Conservation (phyloP, 2,113 vertebrate species). For the Alces alces region DNA sequence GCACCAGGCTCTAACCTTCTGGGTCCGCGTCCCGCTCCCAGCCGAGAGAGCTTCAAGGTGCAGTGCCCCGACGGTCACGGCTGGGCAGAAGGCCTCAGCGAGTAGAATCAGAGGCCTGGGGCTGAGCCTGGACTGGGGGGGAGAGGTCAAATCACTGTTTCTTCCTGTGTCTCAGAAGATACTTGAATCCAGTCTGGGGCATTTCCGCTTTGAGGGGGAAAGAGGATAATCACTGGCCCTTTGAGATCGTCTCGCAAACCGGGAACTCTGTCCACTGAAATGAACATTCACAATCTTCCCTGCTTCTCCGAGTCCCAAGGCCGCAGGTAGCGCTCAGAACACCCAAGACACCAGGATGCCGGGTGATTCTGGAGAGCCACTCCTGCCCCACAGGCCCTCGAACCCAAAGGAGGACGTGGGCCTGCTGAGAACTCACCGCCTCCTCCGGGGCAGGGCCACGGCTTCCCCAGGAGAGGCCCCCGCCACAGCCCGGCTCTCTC, state of each 20-base stretch:
- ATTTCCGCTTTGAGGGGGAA: not conserved
- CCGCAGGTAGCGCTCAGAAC: accelerated
- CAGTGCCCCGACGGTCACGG: accelerated
- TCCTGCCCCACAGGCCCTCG: not conserved
- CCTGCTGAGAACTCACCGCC: not conserved
- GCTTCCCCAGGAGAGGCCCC: not conserved
- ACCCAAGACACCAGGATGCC: not conserved
- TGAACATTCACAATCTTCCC: not conserved
- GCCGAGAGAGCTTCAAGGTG: accelerated
- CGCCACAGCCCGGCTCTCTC: not conserved
- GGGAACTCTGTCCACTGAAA: not conserved
- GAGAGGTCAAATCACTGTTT: accelerated
- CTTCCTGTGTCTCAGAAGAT: not conserved
- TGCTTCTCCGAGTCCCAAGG: not conserved
- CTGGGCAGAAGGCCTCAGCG: accelerated
- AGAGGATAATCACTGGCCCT: not conserved
- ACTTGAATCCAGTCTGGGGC: not conserved
- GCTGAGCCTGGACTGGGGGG: not conserved
- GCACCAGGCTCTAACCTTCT: not conserved
- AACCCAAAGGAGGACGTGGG: not conserved
- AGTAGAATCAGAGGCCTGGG: not conserved
- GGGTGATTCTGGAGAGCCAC: not conserved
- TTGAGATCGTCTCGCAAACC: not conserved
- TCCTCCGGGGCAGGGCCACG: accelerated
- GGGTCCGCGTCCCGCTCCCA: accelerated